Evolutionary conservation across 1,140 invertebrate species (phyloP), one percentile per base, ranked within the genome.

Genomic region (Dendroctonus ponderosae): DNA sequence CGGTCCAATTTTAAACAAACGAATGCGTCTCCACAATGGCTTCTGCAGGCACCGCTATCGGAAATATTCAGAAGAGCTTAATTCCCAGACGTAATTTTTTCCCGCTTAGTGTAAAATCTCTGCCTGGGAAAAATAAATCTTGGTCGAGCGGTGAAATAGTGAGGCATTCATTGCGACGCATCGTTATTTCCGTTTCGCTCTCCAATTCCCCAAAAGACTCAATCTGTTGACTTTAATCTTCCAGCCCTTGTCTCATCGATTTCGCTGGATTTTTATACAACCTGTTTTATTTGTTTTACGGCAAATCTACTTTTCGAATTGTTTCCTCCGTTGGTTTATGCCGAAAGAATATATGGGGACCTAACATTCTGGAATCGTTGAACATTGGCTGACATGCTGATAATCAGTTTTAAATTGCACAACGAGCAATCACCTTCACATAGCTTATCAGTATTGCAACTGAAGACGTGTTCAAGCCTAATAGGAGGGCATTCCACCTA

Each of bases 171-270:
- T 71, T 73, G 62, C 66, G 68, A 73, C 70, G 71, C 71, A 73
- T 71, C 72, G 72, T 73, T 73, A 73, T 73, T 73, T 73, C 68
- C 72, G 72, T 73, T 73, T 70, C 70, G 70, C 44, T 71, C 70
- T 72, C 62, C 70, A 69, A 70, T 70, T 68, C 70, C 72, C 72
- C 70, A 72, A 72, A 73, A 72, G 72, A 72, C 70, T 73, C 72
- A 72, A 73, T 73, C 72, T 73, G 72, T 72, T 73, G 72, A 70
- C 72, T 73, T 73, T 73, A 73, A 73, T 73, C 72, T 73, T 70
- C 65, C 70, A 69, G 68, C 65, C 64, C 66, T 68, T 70, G 70
- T 73, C 69, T 72, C 70, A 73, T 73, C 72, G 72, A 73, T 73
- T 69, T 56, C 64, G 15, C 38, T 50, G 49, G 56, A 68, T 71